These are phyloP conservation scores for Erynnis tages DNA, from an alignment of 2,888 invertebrate genomes.

Conservation along the genomic window DNA sequence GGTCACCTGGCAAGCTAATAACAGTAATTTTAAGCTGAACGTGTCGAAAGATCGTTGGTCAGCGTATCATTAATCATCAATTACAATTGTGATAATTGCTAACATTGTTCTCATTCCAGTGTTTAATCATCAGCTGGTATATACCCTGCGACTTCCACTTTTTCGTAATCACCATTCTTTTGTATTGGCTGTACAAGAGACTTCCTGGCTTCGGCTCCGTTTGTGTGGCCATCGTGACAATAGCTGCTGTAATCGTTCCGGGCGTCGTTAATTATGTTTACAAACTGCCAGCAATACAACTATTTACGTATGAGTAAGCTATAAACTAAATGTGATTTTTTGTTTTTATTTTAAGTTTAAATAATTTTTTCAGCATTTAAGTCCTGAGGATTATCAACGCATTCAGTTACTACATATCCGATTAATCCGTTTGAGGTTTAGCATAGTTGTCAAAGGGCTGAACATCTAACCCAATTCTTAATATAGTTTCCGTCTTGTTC, in stretches of 20 bases:
- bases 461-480: too few relatives aligned
- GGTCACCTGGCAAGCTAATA: too few relatives aligned
- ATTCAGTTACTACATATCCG: too few relatives aligned
- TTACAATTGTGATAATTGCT: not conserved
- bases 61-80: constrained; percentile 3
- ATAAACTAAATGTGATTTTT: not conserved
- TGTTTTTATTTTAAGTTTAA: too few relatives aligned
- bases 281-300: constrained; percentile 72
- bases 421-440: too few relatives aligned
- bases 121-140: constrained; percentile 86
- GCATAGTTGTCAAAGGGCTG: too few relatives aligned
- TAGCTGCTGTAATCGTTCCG: constrained; percentile 70
- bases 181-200: constrained; percentile 67
- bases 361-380: too few relatives aligned
- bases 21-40: too few relatives aligned
- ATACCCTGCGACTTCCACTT: constrained; percentile 87
- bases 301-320: constrained; percentile 81
- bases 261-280: constrained; percentile 76
- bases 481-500: too few relatives aligned
- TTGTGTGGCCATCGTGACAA: constrained; percentile 51
- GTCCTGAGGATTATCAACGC: too few relatives aligned
- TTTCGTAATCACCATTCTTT: constrained; percentile 79
- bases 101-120: constrained; percentile 67
- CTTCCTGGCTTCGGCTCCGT: constrained; percentile 58
- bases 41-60: too few relatives aligned